Conservation (phyloP, 2,797 vertebrate species). For the Dromococcyx pavoninus region DNA sequence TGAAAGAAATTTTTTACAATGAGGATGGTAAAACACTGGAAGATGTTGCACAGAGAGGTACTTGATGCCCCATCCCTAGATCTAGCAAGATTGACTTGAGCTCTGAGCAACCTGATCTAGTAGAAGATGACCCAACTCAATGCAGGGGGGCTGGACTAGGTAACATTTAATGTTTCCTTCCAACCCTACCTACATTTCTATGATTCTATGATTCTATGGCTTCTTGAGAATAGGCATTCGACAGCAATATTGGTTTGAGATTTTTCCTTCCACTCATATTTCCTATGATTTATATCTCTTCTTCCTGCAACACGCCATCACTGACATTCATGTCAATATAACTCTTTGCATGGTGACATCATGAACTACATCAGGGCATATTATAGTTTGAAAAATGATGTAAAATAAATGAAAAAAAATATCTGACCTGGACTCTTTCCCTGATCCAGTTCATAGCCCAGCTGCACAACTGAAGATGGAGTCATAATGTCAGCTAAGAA, state of each 20-base stretch:
- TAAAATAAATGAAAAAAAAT: background rate
- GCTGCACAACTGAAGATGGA: background rate
- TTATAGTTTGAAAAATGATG: background rate
- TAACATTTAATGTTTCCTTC: background rate
- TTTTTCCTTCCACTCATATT: background rate
- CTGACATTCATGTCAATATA: background rate
- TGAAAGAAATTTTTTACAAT: background rate
- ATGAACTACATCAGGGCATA: background rate
- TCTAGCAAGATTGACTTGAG: accelerated
- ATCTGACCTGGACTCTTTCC: background rate
- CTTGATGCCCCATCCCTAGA: background rate
- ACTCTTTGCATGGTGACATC: background rate
- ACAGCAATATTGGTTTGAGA: background rate
- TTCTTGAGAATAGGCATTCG: background rate
- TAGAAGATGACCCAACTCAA: background rate
- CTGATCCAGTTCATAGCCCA: background rate
- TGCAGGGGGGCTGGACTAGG: background rate
- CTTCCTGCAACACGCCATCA: background rate
- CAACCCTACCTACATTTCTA: background rate
- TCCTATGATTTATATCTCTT: background rate
- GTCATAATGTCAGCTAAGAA: background rate
- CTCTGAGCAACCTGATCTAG: background rate
- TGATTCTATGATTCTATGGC: too few species aligned
- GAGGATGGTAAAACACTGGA: background rate
- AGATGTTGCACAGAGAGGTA: background rate